Percentiles rank a stretch among this genome's conserved stretches.
These are phyloP conservation scores for Chalcis sispes DNA, from an alignment of 2,888 invertebrate genomes.

Conservation along the genomic window DNA sequence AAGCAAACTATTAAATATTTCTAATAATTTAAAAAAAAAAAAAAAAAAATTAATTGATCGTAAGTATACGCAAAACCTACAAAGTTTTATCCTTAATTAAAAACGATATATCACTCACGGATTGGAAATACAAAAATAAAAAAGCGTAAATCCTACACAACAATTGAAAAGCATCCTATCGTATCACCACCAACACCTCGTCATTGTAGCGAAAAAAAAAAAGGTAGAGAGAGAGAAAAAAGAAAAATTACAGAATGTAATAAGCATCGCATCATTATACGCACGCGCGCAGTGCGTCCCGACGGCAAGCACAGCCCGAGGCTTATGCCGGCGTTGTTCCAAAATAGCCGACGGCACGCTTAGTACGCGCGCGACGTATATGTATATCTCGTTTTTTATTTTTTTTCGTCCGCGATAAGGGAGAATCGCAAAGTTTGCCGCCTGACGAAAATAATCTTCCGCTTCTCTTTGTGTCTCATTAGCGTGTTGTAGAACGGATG, in stretches of 20 bases:
- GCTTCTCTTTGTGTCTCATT: conserved; percentile 40
- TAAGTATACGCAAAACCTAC: too few species aligned
- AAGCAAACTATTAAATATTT: too few species aligned
- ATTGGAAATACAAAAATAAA: too few species aligned
- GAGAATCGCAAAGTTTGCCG: neutral
- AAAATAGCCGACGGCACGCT: conserved; percentile 47
- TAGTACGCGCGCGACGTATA: neutral
- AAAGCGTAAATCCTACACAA: neutral
- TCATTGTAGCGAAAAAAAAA: neutral
- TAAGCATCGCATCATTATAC: neutral
- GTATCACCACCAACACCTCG: too few species aligned
- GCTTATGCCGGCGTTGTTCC: conserved; percentile 6
- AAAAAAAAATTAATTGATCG: too few species aligned
- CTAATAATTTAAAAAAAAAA: too few species aligned
- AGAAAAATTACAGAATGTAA: too few species aligned
- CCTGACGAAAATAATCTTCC: conserved; percentile 55
- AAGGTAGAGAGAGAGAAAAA: conserved; percentile 2
- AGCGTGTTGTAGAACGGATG: neutral
- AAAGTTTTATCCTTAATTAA: too few species aligned
- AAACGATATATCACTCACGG: too few species aligned
- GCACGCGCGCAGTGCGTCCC: conserved; percentile 17
- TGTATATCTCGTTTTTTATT: neutral
- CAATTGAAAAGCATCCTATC: neutral
- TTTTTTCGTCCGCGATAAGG: conserved; percentile 25
- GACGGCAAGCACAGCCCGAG: conserved; percentile 18